Conservation (phyloP, 2,888 invertebrate genomes). For the Epirrhoe alternata region DNA sequence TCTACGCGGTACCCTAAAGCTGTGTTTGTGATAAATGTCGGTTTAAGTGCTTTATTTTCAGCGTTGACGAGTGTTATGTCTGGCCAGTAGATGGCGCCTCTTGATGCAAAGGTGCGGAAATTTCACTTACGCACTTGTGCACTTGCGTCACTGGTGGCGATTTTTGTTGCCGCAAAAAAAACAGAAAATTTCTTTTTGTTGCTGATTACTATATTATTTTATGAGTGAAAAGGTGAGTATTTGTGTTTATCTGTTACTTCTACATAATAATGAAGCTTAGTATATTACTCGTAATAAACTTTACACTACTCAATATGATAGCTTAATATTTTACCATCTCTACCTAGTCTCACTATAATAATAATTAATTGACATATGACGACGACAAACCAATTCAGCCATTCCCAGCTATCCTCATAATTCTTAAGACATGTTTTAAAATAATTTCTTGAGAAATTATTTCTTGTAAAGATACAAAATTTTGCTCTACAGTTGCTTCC, state of each 20-base stretch:
- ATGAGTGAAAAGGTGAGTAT: too few species aligned
- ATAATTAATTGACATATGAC: too few species aligned
- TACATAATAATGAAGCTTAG: too few species aligned
- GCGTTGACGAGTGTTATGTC: constrained; percentile 71
- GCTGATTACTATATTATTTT: not conserved
- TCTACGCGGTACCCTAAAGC: constrained; percentile 38
- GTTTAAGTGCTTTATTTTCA: constrained; percentile 77
- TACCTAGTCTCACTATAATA: too few species aligned
- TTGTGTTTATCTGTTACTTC: too few species aligned
- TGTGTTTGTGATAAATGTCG: constrained; percentile 62
- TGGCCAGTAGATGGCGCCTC: constrained; percentile 62
- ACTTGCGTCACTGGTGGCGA: constrained; percentile 21
- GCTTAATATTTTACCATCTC: too few species aligned
- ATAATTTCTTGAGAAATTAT: not conserved
- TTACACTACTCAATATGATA: too few species aligned
- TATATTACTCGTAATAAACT: too few species aligned
- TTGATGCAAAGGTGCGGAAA: constrained; percentile 61
- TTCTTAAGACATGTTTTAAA: too few species aligned
- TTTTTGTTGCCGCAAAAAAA: constrained; percentile 3
- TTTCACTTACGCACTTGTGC: constrained; percentile 41
- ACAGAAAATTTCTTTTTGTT: not conserved
- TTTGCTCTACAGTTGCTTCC: constrained; percentile 7
- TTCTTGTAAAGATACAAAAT: not conserved
- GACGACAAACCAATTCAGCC: too few species aligned
- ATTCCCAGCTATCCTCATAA: too few species aligned